Evolutionary conservation across 2,113 vertebrate genomes (phyloP).

Genomic region (Prolemur simus): DNA sequence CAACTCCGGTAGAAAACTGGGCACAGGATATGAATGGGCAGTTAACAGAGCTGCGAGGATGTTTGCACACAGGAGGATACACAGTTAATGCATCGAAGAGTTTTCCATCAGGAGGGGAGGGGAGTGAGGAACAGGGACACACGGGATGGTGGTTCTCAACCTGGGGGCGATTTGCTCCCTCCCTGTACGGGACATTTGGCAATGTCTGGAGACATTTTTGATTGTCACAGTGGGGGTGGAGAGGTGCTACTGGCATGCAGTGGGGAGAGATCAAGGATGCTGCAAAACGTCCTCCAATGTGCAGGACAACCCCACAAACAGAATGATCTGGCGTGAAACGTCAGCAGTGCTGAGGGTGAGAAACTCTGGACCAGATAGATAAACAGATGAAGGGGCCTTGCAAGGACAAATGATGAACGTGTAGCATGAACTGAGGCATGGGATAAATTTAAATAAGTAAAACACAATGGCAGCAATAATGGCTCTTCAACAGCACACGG

Average conservation of each 20-base stretch:
- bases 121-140: not conserved
- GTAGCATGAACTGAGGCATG: not conserved
- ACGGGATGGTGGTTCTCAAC: not conserved
- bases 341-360: not conserved
- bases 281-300: not conserved
- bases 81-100: not conserved
- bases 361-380: not conserved
- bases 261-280: not conserved
- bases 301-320: not conserved
- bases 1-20: not conserved
- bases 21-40: not conserved
- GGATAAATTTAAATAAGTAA: not conserved
- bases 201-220: not conserved
- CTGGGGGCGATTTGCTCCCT: not conserved
- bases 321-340: not conserved
- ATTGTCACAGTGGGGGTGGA: not conserved
- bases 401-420: not conserved
- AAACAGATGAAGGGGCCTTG: not conserved
- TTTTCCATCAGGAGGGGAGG: not conserved
- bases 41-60: not conserved
- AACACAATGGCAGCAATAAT: fast-evolving
- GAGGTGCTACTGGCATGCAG: too few relatives aligned
- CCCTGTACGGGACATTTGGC: not conserved
- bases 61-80: not conserved
- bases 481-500: not conserved